A percentile compares a stretch with the other conserved stretches of the same genome.
phyloP scores from a whole-genome alignment of 2,113 vertebrate genomes.

The Meleagris gallopavo region DNA sequence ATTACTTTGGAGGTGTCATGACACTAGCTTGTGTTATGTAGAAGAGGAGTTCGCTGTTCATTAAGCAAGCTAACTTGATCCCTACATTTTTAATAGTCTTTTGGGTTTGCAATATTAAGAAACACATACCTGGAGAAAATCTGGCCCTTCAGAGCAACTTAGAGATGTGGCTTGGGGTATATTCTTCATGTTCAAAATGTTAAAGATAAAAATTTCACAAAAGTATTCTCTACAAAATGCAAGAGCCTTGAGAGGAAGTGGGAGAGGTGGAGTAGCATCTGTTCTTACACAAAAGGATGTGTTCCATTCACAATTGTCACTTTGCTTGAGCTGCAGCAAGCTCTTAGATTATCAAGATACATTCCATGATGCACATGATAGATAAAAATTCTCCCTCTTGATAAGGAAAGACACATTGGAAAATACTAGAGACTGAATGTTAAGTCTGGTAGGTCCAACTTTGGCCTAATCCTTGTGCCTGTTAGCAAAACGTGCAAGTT shows the following conservation, averaged over 20 bases:
- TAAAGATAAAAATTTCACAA: neutral
- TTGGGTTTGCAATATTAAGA: neutral
- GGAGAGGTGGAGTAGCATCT: too few relatives aligned
- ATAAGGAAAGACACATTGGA: too few relatives aligned
- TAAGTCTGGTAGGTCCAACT: neutral
- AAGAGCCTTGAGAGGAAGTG: accelerated
- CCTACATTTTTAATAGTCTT: neutral
- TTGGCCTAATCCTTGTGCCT: accelerated
- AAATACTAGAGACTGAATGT: neutral
- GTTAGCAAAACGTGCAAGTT: accelerated
- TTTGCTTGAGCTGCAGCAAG: neutral
- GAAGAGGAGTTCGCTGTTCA: neutral
- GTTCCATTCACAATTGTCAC: accelerated
- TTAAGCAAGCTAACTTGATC: neutral
- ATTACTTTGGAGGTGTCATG: accelerated
- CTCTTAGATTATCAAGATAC: neutral
- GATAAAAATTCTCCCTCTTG: neutral
- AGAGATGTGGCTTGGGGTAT: accelerated
- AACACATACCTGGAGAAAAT: neutral
- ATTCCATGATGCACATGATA: neutral
- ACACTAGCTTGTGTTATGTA: neutral
- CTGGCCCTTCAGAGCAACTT: neutral
- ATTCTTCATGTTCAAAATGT: neutral
- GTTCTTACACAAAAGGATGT: too few relatives aligned
- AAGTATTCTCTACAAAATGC: neutral